Evolutionary conservation across 2,888 invertebrate genomes (phyloP).

Genomic region (Clusia tigrina): DNA sequence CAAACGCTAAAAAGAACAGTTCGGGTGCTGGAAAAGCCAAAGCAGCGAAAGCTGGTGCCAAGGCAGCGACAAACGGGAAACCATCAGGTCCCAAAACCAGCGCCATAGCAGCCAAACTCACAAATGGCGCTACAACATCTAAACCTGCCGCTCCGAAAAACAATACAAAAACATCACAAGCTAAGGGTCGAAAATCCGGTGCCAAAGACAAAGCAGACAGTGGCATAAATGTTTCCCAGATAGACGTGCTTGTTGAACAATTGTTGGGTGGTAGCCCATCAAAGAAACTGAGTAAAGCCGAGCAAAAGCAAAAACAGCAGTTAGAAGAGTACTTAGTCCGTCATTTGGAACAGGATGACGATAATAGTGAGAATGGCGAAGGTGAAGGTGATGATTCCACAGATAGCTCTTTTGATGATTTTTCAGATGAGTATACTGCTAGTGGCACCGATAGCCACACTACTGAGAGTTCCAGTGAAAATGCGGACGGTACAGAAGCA

Average conservation of each 20-base stretch:
- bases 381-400: slow-evolving; percentile 17
- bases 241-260: slow-evolving; percentile 25
- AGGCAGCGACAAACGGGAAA: neutral
- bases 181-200: slow-evolving; percentile 15
- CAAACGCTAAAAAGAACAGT: neutral
- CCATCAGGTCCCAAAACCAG: neutral
- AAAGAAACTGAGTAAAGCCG: slow-evolving; percentile 31
- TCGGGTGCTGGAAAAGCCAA: neutral
- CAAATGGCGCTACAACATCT: neutral
- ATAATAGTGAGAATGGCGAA: slow-evolving; percentile 12
- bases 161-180: neutral
- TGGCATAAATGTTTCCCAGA: slow-evolving; percentile 11
- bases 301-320: slow-evolving; percentile 33
- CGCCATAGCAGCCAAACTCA: neutral
- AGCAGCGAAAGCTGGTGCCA: neutral
- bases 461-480: neutral
- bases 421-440: slow-evolving; percentile 16
- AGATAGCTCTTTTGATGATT: slow-evolving; percentile 13
- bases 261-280: slow-evolving; percentile 20
- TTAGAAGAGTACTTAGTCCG: slow-evolving; percentile 32
- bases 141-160: neutral
- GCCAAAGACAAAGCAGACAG: slow-evolving; percentile 17
- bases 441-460: slow-evolving; percentile 13
- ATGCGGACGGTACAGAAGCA: neutral
- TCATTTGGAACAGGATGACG: slow-evolving; percentile 24